Conservation (phyloP, 2,797 vertebrate species). For the Botia almorhae region DNA sequence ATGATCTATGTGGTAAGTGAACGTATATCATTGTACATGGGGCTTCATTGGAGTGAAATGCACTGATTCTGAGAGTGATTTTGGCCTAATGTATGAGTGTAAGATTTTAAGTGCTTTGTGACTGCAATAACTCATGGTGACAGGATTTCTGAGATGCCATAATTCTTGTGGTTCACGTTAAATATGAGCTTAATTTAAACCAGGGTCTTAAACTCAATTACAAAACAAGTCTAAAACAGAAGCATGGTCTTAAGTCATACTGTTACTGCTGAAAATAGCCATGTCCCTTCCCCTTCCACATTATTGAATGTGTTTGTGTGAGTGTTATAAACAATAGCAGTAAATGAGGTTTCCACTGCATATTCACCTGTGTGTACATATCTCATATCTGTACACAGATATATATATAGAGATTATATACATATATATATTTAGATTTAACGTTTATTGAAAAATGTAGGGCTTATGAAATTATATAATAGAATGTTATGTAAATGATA, state of each 20-base stretch:
- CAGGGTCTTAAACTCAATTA: conserved; percentile 40
- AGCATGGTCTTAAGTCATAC: conserved; percentile 62
- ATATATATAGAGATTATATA: conserved; percentile 54
- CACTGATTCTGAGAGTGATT: conserved; percentile 64
- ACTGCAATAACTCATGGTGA: conserved; percentile 33
- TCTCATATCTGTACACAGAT: conserved; percentile 71
- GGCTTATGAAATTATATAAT: conserved; percentile 56
- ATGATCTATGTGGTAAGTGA: conserved; percentile 50
- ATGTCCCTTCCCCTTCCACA: conserved; percentile 51
- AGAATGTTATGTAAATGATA: conserved; percentile 66
- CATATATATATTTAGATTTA: conserved; percentile 67
- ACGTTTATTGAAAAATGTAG: conserved; percentile 41
- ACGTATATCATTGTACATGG: conserved; percentile 20
- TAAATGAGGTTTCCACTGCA: conserved; percentile 6
- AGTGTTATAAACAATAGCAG: conserved; percentile 20
- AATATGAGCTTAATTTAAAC: conserved; percentile 33
- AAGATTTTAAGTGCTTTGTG: conserved; percentile 24
- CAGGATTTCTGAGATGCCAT: conserved; percentile 31
- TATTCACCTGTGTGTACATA: conserved; percentile 46
- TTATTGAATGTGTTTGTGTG: conserved; percentile 46
- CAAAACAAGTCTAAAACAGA: conserved; percentile 32
- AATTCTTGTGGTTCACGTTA: conserved; percentile 30
- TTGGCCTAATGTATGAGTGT: conserved; percentile 14
- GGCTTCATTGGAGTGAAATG: conserved; percentile 47
- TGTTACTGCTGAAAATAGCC: conserved; percentile 55